Base-by-base conservation (phyloP, 2,888 invertebrate genomes). In the Lasioglossum zephyrum region DNA sequence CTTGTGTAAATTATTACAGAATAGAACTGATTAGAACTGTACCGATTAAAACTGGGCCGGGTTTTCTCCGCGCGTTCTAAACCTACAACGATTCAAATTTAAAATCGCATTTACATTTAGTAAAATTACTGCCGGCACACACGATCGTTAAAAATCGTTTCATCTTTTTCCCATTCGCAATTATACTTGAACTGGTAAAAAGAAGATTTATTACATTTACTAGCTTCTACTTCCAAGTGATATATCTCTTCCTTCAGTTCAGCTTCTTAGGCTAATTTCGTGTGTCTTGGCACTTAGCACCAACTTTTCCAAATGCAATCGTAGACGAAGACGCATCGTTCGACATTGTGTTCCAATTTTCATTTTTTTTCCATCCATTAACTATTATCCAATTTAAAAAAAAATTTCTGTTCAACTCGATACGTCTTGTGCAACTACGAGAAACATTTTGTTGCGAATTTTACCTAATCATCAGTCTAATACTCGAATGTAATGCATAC, bases 401-500 rank as follows among this genome's bases (percentile, higher is more conserved):
- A 76, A 13, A 47, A 4, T 57, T 57, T 16, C 31, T 22, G 2
- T 31, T 6, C 8, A 77, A 63, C 18, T 73, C 70, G 79, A 85
- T 87, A 81, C 85, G 87, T 72, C 85, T 87, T 91, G 82, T 83
- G 81, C 57, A 41, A 31, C 73, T 31, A 57, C 57, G 81, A 73
- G 69, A 77, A 16, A 26, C 41, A 70, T 49, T 60, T 39, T 49
- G 77, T 81, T 81, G 82, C 73, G 77, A 86, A 87, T 88, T 82
- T 85, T 72, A 79, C 78, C 73, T 84, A 89, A 89, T 87, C 85
- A 88, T 80, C 89, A 88, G 78, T 77, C 89, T 92, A 92, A 87
- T 83, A 89, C 88, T 92, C 87, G 82, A 88, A 82, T 85, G 69
- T 13, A 81, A 49, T 75, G 63, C 18, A 60, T 73, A 49, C 16